Evolutionary conservation across 1,140 invertebrate genomes (phyloP).

Genomic region (Trissolcus basalis): DNA sequence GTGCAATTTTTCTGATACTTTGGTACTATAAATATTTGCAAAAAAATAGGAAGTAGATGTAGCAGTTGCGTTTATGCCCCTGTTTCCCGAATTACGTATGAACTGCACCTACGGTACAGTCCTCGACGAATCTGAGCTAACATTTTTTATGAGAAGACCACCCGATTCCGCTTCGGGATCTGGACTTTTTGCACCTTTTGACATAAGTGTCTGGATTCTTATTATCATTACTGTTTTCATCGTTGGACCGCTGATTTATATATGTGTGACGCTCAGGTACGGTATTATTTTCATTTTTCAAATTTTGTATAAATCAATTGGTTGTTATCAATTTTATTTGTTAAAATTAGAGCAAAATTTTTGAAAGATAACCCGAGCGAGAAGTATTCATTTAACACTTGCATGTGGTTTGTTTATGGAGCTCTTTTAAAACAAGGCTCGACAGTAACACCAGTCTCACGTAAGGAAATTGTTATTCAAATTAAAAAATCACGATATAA

Average conservation of each 20-base stretch:
- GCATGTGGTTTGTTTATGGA: conserved; percentile 91
- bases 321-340: conserved; percentile 4
- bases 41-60: conserved; percentile 82
- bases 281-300: background rate
- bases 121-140: conserved; percentile 84
- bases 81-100: conserved; percentile 78
- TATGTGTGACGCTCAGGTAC: conserved; percentile 80
- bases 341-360: conserved; percentile 70
- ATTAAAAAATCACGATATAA: conserved; percentile 3
- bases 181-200: conserved; percentile 88
- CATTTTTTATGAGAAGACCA: conserved; percentile 87
- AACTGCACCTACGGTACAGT: conserved; percentile 80
- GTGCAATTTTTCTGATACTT: no score
- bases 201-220: conserved; percentile 84
- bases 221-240: conserved; percentile 83
- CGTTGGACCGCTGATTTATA: conserved; percentile 87
- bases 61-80: conserved; percentile 85
- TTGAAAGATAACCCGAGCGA: conserved; percentile 76
- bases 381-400: conserved; percentile 80
- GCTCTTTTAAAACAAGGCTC: conserved; percentile 92
- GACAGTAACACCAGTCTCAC: conserved; percentile 67
- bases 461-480: conserved; percentile 18
- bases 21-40: conserved; percentile 2
- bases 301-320: conserved; percentile 1
- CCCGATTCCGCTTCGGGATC: conserved; percentile 87